Evolutionary conservation across 2,113 vertebrate genomes (phyloP), one percentile per base, ranked within the genome.

Genomic region (Gopherus evgoodei): DNA sequence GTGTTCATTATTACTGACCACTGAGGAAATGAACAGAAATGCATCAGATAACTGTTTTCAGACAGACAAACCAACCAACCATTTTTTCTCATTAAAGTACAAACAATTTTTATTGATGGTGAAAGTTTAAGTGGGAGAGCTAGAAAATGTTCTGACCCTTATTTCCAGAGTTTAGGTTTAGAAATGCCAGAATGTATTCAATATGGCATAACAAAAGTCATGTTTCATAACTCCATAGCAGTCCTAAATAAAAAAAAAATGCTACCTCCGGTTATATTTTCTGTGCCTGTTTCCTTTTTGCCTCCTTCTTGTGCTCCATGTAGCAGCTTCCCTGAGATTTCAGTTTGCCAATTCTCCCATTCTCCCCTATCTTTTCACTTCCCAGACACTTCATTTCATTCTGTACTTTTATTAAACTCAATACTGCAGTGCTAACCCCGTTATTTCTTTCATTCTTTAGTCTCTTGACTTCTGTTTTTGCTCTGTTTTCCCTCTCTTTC

Each of bases 31-130:
- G 93, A 97, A 93, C 91, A 95, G 72, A 91, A 96, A 81, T 84
- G 91, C 81, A 95, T 89, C 87, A 92, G 91, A 95, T 86, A 96
- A 95, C n/a, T 88, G 38, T 84, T 94, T 96, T 96, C 83, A 89
- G 87, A 94, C 78, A 96, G 91, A 91, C 0, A 0, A 94, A 85
- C 17, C 24, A 94, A 85, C 17, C 24, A 59, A 83, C 35, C n/a
- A 59, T 88, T 69, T 94, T 76, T 57, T 87, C 91, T 93, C 52
- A 62, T 69, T 94, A 81, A 81, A 94, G 84, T 65, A 96, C 81
- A 95, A 96, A 84, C n/a, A 89, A 85, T 50, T 92, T 65, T 6
- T 76, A 78, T 56, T 87, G 81, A 29, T 94, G 5, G 31, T 82
- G 65, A 88, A 86, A 88, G 56, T 11, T 52, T 42, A 88, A 95